phyloP scores from a whole-genome alignment of 2,113 vertebrate genomes.

The Catagonus wagneri region DNA sequence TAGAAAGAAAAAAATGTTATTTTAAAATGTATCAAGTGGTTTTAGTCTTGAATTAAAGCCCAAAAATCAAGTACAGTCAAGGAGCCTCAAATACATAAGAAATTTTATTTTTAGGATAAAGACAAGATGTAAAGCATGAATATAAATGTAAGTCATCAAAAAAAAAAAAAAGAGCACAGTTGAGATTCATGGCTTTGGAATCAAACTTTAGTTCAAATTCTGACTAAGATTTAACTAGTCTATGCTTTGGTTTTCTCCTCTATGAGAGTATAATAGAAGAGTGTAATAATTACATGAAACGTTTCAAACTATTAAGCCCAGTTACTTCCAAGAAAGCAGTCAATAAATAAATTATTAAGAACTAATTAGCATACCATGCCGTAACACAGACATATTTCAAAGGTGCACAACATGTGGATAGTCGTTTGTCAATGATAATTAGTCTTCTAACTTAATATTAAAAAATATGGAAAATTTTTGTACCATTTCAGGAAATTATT shows the following conservation, averaged over 20 bases:
- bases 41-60: slow-evolving; percentile 30
- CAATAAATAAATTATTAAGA: background rate
- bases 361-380: background rate
- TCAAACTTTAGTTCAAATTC: background rate
- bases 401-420: background rate
- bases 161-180: background rate
- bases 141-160: background rate
- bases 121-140: background rate
- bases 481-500: background rate
- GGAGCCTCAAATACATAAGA: background rate
- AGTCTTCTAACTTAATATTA: background rate
- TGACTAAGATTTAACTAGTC: background rate
- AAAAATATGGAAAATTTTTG: background rate
- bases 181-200: background rate
- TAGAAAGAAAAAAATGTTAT: slow-evolving; percentile 51
- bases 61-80: background rate
- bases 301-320: background rate
- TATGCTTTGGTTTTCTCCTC: background rate
- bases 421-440: background rate
- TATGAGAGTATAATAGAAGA: too few species aligned
- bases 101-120: slow-evolving; percentile 45
- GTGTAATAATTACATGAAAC: background rate
- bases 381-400: background rate
- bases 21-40: slow-evolving; percentile 35
- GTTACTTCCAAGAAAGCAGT: background rate